Evolutionary conservation across 1,140 invertebrate genomes (phyloP), one percentile per base, ranked within the genome.

Genomic region (Scaptomyza graminum): DNA sequence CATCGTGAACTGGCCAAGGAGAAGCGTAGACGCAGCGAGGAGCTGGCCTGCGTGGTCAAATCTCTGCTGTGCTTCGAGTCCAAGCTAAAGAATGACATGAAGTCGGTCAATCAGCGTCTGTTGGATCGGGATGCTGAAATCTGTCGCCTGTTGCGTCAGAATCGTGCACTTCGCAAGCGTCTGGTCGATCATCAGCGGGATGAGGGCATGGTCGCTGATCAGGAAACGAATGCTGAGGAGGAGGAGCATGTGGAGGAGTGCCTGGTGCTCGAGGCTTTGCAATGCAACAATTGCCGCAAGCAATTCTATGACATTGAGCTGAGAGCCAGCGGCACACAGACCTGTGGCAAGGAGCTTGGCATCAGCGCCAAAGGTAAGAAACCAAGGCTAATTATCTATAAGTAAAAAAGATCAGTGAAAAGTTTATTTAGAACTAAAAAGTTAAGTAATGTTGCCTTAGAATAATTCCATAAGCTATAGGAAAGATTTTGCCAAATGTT

Each of bases 41-140:
- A 95, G 75, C 90, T 95, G 12, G 93, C 94, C 15, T 93, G 93
- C 62, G 93, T 96, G 16, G 91, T 95, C 2, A 93, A 95, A 8
- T 94, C 95, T 0, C 81, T 96, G 15, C 80, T 95, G 1, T 92
- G 94, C 12, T 93, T 95, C 15, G 95, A 96, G 77, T 93, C 94
- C 0, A 92, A 94, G 31, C 80, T 95, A 2, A 93, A 94, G 59
- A 93, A 93, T 59, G 95, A 96, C 82, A 95, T 95, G 88, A 95
- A 95, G 79, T 93, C 92, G 15, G 95, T 95, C 28, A 93, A 93
- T 39, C 93, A 94, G 64, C 92, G 94, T 57, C 90, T 96, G 2
- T 92, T 92, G 41, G 94, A 95, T 64, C 95, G 94, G 74, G 95
- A 95, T 83, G 93, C 92, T 18, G 93, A 95, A 28, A 95, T 96